These are phyloP conservation scores for Pachypeltis micranthus DNA, from an alignment of 1,140 invertebrate species.

Conservation along the genomic window DNA sequence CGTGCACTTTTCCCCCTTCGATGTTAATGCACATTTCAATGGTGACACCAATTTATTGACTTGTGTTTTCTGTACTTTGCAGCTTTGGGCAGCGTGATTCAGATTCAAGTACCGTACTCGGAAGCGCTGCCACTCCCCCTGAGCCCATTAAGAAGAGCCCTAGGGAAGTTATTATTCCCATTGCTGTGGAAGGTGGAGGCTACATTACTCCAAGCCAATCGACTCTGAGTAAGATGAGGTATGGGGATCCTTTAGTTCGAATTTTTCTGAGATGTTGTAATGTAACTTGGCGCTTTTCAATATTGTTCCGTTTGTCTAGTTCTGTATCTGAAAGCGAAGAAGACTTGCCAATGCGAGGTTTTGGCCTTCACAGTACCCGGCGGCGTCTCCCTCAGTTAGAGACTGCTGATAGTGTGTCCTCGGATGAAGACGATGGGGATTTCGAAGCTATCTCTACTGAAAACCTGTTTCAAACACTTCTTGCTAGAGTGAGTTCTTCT, in stretches of 20 bases:
- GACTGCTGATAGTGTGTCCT: conserved; percentile 67
- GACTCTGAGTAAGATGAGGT: conserved; percentile 41
- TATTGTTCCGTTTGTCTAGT: conserved; percentile 35
- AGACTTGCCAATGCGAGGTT: conserved; percentile 24
- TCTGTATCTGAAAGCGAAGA: conserved; percentile 26
- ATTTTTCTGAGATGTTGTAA: background rate
- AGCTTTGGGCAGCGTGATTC: conserved; percentile 17
- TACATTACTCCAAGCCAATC: conserved; percentile 66
- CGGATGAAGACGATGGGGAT: conserved; percentile 77
- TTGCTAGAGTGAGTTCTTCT: conserved; percentile 54
- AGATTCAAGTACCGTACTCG: background rate
- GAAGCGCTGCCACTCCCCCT: conserved; percentile 26
- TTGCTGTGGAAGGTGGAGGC: conserved; percentile 75
- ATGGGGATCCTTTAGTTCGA: conserved; percentile 11
- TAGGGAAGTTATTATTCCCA: conserved; percentile 81
- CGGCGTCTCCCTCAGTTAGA: conserved; percentile 37
- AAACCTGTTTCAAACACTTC: conserved; percentile 73
- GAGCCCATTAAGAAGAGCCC: conserved; percentile 76
- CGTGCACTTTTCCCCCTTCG: no score
- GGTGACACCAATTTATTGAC: no score
- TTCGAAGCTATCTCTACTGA: conserved; percentile 82
- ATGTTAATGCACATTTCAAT: no score
- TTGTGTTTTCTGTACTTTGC: no score
- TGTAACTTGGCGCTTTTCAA: no score
- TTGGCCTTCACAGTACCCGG: conserved; percentile 27